A percentile compares a stretch with the other conserved stretches of the same genome.
Conservation (phyloP, 2,888 invertebrate species). For the Chydorus sphaericus region DNA sequence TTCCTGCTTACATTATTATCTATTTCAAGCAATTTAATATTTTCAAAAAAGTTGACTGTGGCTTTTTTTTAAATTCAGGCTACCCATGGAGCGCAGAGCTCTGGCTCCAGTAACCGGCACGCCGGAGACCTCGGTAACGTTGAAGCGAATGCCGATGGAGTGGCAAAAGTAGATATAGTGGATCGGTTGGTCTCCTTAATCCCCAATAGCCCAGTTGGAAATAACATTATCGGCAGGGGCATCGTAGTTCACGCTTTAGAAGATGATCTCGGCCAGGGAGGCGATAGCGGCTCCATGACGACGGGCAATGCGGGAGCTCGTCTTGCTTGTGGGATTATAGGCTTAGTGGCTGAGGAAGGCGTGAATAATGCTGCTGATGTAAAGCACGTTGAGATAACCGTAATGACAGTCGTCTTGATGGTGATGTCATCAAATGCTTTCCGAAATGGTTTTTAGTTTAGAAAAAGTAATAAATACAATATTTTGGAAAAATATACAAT, state of each 20-base stretch:
- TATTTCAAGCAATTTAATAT: no score
- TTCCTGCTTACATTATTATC: no score
- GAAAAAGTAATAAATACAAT: no score
- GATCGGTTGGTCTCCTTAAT: conserved; percentile 28
- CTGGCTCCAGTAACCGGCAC: conserved; percentile 19
- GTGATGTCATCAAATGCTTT: no score
- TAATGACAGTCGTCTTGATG: no score
- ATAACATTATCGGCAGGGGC: conserved; percentile 35
- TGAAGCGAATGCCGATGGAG: conserved; percentile 20
- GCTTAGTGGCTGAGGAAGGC: conserved; percentile 13
- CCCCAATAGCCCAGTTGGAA: conserved; percentile 28
- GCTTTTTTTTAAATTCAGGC: no score
- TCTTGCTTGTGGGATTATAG: conserved; percentile 37
- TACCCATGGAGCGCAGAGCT: conserved; percentile 21
- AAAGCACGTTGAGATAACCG: no score
- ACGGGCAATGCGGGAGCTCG: conserved; percentile 38
- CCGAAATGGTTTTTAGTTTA: no score
- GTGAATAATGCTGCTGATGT: no score
- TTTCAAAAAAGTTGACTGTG: no score
- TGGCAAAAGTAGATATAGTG: conserved; percentile 19
- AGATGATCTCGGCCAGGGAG: conserved; percentile 36
- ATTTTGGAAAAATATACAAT: no score
- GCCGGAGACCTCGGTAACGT: conserved; percentile 25
- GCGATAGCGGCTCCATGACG: conserved; percentile 29
- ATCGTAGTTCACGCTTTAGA: conserved; percentile 34